Conservation (phyloP, 2,888 invertebrate species). For the Papilio gigon region DNA sequence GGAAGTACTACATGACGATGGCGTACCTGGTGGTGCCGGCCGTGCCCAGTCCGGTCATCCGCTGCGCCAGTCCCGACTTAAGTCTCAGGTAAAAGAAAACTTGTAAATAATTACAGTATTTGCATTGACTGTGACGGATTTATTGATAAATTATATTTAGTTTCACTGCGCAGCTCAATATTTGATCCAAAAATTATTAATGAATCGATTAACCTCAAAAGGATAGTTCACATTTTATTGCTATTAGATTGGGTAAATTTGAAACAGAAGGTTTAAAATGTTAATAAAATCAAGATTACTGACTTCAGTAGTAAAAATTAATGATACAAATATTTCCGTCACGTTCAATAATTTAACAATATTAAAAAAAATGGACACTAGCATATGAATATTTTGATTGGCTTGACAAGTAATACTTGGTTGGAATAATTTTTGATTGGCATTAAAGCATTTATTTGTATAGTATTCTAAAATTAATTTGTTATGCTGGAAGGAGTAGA, state of each 20-base stretch:
- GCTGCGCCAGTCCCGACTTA: conserved; percentile 96
- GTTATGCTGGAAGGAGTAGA: conserved; percentile 37
- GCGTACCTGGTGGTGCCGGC: conserved; percentile 98
- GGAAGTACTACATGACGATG: conserved; percentile 98
- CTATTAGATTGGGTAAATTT: too few species aligned
- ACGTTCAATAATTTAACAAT: conserved; percentile 13
- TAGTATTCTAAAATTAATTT: conserved; percentile 34
- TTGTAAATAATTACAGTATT: neutral
- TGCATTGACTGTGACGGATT: conserved; percentile 20
- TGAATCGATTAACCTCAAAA: too few species aligned
- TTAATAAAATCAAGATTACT: neutral
- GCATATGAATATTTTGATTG: conserved; percentile 23
- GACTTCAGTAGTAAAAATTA: neutral
- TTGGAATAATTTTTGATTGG: conserved; percentile 36
- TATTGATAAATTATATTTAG: neutral
- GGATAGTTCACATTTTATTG: too few species aligned
- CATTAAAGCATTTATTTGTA: conserved; percentile 35
- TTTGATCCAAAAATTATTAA: neutral
- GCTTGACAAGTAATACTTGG: conserved; percentile 31
- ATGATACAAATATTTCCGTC: conserved; percentile 12
- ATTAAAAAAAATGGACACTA: conserved; percentile 24
- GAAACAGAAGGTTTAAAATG: too few species aligned
- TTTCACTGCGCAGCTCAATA: neutral
- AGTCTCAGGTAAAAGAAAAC: conserved; percentile 90
- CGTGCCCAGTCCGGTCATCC: conserved; percentile 91